Evolutionary conservation across 2,797 vertebrate species (phyloP).

Genomic region (Scleropages formosus): DNA sequence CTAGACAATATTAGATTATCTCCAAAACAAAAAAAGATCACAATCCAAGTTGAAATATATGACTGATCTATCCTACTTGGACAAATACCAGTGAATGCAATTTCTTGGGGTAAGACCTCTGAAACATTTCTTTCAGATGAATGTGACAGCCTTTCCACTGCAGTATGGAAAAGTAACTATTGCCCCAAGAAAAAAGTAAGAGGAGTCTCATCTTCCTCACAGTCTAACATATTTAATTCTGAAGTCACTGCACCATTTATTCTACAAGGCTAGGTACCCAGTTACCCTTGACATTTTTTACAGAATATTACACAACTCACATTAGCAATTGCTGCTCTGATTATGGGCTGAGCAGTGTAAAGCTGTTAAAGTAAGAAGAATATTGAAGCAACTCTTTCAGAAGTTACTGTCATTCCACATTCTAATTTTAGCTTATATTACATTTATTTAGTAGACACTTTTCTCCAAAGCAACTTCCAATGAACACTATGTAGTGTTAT

Average conservation of each 20-base stretch:
- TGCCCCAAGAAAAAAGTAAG: too few relatives aligned
- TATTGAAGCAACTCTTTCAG: not conserved
- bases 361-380: constrained; percentile 1
- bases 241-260: constrained; percentile 9
- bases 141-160: too few relatives aligned
- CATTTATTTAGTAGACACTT: too few relatives aligned
- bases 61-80: constrained; percentile 3
- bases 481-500: too few relatives aligned
- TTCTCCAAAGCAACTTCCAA: too few relatives aligned
- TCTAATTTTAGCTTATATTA: too few relatives aligned
- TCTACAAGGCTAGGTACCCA: too few relatives aligned
- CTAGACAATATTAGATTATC: not conserved
- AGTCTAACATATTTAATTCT: not conserved
- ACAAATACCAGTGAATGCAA: not conserved
- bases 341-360: not conserved
- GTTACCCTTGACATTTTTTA: not conserved
- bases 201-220: not conserved
- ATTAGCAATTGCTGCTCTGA: not conserved
- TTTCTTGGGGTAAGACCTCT: not conserved
- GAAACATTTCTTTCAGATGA: not conserved
- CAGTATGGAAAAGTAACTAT: too few relatives aligned
- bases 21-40: not conserved
- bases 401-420: not conserved
- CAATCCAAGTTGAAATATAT: not conserved
- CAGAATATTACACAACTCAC: not conserved